Conservation (phyloP, 2,797 vertebrate species). For the Lerista edwardsae region DNA sequence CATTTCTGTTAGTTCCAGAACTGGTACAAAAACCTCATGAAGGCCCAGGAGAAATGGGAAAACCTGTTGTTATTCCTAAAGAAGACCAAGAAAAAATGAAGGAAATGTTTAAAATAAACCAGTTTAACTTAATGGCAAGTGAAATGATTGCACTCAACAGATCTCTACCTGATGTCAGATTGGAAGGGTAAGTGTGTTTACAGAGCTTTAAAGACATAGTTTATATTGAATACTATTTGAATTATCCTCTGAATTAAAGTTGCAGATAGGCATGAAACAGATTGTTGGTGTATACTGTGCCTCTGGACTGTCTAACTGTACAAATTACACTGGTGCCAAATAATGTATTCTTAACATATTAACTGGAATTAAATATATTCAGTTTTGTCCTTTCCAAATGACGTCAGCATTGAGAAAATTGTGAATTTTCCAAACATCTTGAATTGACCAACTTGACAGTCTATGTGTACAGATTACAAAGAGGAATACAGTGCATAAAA, state of each 20-base stretch:
- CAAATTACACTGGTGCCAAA: neutral
- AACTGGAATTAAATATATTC: neutral
- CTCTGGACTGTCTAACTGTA: neutral
- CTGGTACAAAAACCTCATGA: slow-evolving; percentile 87
- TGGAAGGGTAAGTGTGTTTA: slow-evolving; percentile 91
- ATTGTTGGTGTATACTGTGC: neutral
- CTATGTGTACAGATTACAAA: neutral
- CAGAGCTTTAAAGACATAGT: slow-evolving; percentile 35
- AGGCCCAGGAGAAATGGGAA: slow-evolving; percentile 97
- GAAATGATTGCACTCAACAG: slow-evolving; percentile 98
- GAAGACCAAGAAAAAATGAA: slow-evolving; percentile 99
- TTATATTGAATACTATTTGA: slow-evolving; percentile 34
- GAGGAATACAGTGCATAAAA: no score
- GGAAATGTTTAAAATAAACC: slow-evolving; percentile 99
- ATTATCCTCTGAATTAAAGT: slow-evolving; percentile 30
- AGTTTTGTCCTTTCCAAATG: neutral
- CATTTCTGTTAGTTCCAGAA: slow-evolving; percentile 82
- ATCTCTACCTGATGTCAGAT: slow-evolving; percentile 92
- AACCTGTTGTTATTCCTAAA: slow-evolving; percentile 95
- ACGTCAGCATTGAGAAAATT: neutral
- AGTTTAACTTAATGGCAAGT: slow-evolving; percentile 99
- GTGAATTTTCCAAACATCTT: neutral
- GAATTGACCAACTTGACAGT: neutral
- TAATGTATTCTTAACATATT: neutral
- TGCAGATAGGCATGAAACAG: neutral